These are phyloP conservation scores for Andrena dorsata DNA, from an alignment of 2,888 invertebrate genomes.

Conservation along the genomic window DNA sequence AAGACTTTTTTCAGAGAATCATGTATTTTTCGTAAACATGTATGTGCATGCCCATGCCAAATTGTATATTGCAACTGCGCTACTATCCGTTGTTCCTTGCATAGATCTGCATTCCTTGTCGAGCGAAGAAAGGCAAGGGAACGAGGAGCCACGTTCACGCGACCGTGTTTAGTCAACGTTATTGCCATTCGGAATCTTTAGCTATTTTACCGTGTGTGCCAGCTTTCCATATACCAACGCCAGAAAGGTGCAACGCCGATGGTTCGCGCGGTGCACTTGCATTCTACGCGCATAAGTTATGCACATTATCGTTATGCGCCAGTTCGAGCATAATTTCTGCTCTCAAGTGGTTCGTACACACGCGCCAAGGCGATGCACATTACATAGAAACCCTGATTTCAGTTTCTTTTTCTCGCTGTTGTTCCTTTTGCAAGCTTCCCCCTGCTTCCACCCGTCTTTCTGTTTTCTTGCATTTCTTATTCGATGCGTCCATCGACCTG, in stretches of 20 bases:
- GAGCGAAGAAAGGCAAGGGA: slow-evolving; percentile 48
- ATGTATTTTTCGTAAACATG: too few relatives aligned
- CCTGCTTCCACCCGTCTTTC: background rate
- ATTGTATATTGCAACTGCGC: background rate
- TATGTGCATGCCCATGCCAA: background rate
- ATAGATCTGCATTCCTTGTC: slow-evolving; percentile 30
- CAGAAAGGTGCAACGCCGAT: slow-evolving; percentile 44
- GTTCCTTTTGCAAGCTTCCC: background rate
- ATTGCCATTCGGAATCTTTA: slow-evolving; percentile 58
- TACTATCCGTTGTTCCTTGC: background rate
- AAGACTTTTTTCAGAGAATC: too few relatives aligned
- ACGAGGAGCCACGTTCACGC: slow-evolving; percentile 41
- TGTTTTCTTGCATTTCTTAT: slow-evolving; percentile 2
- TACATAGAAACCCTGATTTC: slow-evolving; percentile 60
- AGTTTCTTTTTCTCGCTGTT: slow-evolving; percentile 41
- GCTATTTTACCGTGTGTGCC: slow-evolving; percentile 48
- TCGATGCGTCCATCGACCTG: slow-evolving; percentile 1
- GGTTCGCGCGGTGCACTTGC: slow-evolving; percentile 50
- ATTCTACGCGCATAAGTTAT: slow-evolving; percentile 62
- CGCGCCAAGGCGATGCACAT: slow-evolving; percentile 39
- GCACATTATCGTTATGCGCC: slow-evolving; percentile 67
- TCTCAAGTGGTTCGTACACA: slow-evolving; percentile 54
- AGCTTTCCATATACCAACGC: slow-evolving; percentile 51
- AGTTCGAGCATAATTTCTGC: slow-evolving; percentile 63
- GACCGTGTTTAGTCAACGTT: slow-evolving; percentile 63